phyloP scores from a whole-genome alignment of 2,888 invertebrate genomes.

The Achlya flavicornis region DNA sequence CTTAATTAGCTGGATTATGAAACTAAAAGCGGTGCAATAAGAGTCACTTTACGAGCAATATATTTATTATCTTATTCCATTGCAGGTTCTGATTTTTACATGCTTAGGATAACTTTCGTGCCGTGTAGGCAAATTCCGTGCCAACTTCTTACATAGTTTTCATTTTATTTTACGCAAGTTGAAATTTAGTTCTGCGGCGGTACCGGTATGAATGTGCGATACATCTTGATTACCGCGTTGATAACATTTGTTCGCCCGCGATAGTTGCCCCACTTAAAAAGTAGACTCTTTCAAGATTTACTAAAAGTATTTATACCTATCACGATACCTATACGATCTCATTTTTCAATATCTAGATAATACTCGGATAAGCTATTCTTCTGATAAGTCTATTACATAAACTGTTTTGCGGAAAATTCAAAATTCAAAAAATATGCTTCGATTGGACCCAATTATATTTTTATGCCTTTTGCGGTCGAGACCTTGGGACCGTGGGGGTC shows the following conservation, averaged over 20 bases:
- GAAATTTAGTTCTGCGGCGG: neutral
- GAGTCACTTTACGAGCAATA: no score
- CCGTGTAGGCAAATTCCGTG: neutral
- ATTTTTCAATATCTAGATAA: no score
- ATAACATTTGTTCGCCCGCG: neutral
- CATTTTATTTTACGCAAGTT: constrained; percentile 1
- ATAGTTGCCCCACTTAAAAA: neutral
- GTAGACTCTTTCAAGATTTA: neutral
- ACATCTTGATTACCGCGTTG: constrained; percentile 8
- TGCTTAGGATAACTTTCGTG: neutral
- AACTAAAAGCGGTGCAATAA: no score
- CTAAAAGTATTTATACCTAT: neutral
- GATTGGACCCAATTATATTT: no score
- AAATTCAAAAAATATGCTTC: no score
- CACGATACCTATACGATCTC: no score
- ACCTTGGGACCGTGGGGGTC: no score
- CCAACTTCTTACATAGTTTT: constrained; percentile 1
- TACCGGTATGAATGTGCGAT: constrained; percentile 5
- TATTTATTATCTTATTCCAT: neutral
- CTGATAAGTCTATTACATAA: no score
- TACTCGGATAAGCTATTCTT: no score
- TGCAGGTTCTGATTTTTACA: neutral
- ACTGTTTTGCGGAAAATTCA: no score
- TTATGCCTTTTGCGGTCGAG: no score
- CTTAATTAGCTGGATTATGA: no score